phyloP scores from a whole-genome alignment of 2,113 vertebrate genomes.

The Sardina pilchardus region DNA sequence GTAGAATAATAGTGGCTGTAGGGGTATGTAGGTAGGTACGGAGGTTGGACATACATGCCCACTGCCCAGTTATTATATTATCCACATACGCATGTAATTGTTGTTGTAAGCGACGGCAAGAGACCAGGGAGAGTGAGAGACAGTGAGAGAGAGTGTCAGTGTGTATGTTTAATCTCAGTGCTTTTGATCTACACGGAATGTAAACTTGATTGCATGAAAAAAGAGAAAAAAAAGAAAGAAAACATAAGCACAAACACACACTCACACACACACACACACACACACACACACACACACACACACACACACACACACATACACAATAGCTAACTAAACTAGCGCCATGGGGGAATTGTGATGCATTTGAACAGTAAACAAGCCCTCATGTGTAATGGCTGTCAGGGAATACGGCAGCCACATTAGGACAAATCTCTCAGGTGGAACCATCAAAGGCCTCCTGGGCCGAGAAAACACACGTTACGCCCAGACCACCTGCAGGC shows the following conservation, averaged over 20 bases:
- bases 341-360: slow-evolving; percentile 61
- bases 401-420: slow-evolving; percentile 56
- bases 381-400: slow-evolving; percentile 57
- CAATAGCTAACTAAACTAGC: background rate
- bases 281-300: background rate
- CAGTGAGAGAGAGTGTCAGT: background rate
- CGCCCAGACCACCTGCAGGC: slow-evolving; percentile 71
- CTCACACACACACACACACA: slow-evolving; percentile 19
- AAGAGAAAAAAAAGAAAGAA: slow-evolving; percentile 15
- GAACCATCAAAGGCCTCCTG: slow-evolving; percentile 64
- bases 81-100: background rate
- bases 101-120: background rate
- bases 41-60: no score
- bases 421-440: slow-evolving; percentile 75
- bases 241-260: slow-evolving; percentile 38
- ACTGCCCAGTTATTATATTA: no score
- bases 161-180: background rate
- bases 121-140: background rate
- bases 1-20: background rate
- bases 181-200: slow-evolving; percentile 29
- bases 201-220: slow-evolving; percentile 41
- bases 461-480: slow-evolving; percentile 35
- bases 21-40: no score
- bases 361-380: slow-evolving; percentile 71
- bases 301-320: slow-evolving; percentile 4